Percentiles rank a stretch among this genome's conserved stretches.
Evolutionary conservation across 2,113 vertebrate species (phyloP).

Genomic region (Picathartes gymnocephalus): DNA sequence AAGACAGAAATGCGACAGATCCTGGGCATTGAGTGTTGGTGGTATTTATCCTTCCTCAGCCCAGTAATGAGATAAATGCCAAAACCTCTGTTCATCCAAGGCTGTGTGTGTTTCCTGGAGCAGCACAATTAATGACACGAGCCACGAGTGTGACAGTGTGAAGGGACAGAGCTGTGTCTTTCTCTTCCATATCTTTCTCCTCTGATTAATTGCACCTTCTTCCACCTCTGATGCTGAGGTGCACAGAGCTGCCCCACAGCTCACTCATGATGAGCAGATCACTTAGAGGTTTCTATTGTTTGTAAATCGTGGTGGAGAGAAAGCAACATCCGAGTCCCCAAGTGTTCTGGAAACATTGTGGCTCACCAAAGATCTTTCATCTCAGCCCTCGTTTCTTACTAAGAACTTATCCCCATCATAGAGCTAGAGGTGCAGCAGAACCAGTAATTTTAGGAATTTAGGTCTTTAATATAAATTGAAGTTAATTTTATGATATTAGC

Average conservation of each 20-base stretch:
- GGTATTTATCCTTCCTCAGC: background rate
- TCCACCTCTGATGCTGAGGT: background rate
- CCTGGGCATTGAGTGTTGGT: background rate
- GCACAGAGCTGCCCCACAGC: background rate
- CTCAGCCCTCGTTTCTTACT: background rate
- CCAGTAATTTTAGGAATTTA: background rate
- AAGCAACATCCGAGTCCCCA: background rate
- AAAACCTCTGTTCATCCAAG: background rate
- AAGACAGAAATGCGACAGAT: background rate
- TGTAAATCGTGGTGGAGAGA: background rate
- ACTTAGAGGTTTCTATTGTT: background rate
- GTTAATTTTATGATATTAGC: background rate
- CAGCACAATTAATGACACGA: background rate
- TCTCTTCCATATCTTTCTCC: background rate
- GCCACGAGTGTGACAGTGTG: background rate
- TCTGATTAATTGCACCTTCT: background rate
- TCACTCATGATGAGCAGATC: background rate
- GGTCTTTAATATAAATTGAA: background rate
- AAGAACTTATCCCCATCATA: background rate
- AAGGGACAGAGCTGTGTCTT: background rate
- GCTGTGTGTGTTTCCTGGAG: background rate
- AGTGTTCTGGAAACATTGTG: background rate
- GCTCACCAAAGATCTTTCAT: background rate
- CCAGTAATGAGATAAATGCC: background rate
- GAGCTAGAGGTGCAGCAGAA: background rate